Evolutionary conservation across 2,797 vertebrate genomes (phyloP).

Genomic region (Naso thynnoides): DNA sequence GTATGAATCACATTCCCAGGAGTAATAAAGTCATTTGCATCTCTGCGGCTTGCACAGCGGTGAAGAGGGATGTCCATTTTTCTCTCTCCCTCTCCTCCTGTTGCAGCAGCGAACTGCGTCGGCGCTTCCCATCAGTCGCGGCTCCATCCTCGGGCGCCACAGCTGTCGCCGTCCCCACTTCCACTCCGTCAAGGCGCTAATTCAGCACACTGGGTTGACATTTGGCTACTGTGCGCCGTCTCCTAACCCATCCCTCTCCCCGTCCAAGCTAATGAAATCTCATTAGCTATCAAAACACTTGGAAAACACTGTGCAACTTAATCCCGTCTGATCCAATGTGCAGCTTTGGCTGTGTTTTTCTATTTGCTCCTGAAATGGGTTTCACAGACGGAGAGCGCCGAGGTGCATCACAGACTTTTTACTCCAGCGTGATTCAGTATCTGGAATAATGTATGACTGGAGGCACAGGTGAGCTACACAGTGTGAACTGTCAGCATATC

Average conservation of each 20-base stretch:
- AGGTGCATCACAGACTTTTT: slow-evolving; percentile 43
- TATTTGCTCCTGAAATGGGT: slow-evolving; percentile 57
- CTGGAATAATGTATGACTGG: slow-evolving; percentile 42
- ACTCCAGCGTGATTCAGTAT: slow-evolving; percentile 27
- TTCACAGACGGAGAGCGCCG: slow-evolving; percentile 45
- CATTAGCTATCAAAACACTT: slow-evolving; percentile 52
- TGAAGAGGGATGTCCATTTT: slow-evolving; percentile 37
- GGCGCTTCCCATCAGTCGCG: slow-evolving; percentile 40
- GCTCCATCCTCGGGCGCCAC: slow-evolving; percentile 34
- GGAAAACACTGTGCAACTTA: slow-evolving; percentile 46
- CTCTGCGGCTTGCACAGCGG: slow-evolving; percentile 53
- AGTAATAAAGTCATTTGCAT: slow-evolving; percentile 64
- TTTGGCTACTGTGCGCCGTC: slow-evolving; percentile 19
- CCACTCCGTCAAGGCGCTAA: slow-evolving; percentile 41
- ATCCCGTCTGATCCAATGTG: slow-evolving; percentile 22
- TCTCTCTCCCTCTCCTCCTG: neutral
- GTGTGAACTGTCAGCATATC: slow-evolving; percentile 34
- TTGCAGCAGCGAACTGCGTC: slow-evolving; percentile 18
- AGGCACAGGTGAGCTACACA: slow-evolving; percentile 58
- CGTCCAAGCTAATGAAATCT: slow-evolving; percentile 17
- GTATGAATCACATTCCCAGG: slow-evolving; percentile 54
- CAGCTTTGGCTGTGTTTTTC: slow-evolving; percentile 29
- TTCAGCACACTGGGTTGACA: slow-evolving; percentile 43
- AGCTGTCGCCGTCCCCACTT: slow-evolving; percentile 43
- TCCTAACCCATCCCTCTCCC: neutral